Evolutionary conservation across 2,888 invertebrate genomes (phyloP).

Genomic region (Dynastes tityus): DNA sequence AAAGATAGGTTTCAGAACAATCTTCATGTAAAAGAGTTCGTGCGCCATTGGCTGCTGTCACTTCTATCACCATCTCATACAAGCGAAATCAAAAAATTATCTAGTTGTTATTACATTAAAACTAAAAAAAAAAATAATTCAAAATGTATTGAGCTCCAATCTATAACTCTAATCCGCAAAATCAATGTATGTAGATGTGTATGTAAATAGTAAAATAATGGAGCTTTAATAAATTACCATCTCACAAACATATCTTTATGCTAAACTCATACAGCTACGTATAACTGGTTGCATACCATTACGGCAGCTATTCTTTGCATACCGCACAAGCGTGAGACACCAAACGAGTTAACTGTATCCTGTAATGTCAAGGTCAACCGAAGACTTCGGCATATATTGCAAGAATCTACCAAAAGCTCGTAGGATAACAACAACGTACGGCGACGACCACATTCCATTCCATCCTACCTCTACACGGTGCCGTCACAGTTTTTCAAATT

Average conservation of each 20-base stretch:
- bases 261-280: background rate
- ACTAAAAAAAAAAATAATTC: too few species aligned
- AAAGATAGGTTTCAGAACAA: too few species aligned
- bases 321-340: conserved; percentile 12
- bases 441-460: conserved; percentile 35
- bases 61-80: too few species aligned
- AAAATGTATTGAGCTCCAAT: too few species aligned
- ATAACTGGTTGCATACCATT: conserved; percentile 14
- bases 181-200: too few species aligned
- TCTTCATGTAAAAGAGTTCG: too few species aligned
- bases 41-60: too few species aligned
- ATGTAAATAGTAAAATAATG: too few species aligned
- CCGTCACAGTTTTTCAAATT: conserved; percentile 40
- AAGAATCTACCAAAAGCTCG: conserved; percentile 20
- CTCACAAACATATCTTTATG: background rate
- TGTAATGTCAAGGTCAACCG: conserved; percentile 41
- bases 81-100: too few species aligned
- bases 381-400: conserved; percentile 42
- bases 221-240: too few species aligned
- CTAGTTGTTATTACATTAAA: too few species aligned
- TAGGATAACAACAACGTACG: conserved; percentile 23
- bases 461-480: background rate
- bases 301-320: background rate
- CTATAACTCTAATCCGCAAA: too few species aligned
- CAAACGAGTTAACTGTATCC: conserved; percentile 39